Evolutionary conservation across 2,113 vertebrate species (phyloP), one percentile per base, ranked within the genome.

Genomic region (Indicator maculatus): DNA sequence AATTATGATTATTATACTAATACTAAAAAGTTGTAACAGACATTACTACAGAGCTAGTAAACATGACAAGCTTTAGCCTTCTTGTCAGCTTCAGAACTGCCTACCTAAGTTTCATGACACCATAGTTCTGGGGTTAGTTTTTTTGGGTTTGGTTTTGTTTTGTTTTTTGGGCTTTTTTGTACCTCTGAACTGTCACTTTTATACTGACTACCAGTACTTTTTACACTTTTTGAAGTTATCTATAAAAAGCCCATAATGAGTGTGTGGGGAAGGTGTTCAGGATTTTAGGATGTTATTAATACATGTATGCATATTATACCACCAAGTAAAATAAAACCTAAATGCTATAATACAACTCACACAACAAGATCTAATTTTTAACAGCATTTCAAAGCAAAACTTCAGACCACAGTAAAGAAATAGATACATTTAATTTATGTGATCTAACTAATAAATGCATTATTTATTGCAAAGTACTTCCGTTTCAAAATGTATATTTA

Each of bases 131-230:
- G 19, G 36, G 50, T 52, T 23, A 7, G 4, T 9, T 7, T 19
- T 52, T 36, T 14, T 9, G 28, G 23, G 8, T 10, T 6, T 12
- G 4, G 0, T 3, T 6, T 27, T 26, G 6, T 13, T 5, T 24
- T 56, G 30, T 14, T 12, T 28, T 28, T 9, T 6, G 16, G 4
- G 0, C 4, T 8, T 27, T 27, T 58, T 81, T 45, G 8, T 56
- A 41, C 44, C 28, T 69, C 41, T 83, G 6, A 77, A 70, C 9
- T 36, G 24, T 3, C 52, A 56, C 11, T 64, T 79, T 60, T 64
- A 41, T n/a, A 67, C 6, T 12, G 12, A 67, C 4, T 11, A 44
- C 26, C 30, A 59, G 31, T 18, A n/a, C 36, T 80, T 83, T 45
- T 66, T 28, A 50, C 8, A 58, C 4, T 59, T 47, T 81, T 86